phyloP scores from a whole-genome alignment of 2,888 invertebrate genomes.

The Ormyrus pomaceus region DNA sequence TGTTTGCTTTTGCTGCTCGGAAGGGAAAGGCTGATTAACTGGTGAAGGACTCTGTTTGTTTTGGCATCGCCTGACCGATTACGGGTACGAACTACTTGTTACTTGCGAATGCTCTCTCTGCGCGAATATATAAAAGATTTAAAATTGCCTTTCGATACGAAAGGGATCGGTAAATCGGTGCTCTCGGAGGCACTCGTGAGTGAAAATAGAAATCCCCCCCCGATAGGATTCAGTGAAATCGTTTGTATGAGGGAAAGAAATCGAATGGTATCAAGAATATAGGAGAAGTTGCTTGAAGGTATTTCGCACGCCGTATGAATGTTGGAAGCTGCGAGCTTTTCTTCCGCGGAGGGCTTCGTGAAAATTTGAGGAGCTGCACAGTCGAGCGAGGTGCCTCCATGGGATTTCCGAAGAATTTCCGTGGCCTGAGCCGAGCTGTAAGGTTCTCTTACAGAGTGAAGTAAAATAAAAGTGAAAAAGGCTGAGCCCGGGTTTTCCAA shows the following conservation, averaged over 20 bases:
- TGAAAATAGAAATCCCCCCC: too few relatives aligned
- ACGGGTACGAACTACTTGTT: slow-evolving; percentile 25
- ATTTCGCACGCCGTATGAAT: too few relatives aligned
- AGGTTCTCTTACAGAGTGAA: background rate
- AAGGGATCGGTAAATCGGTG: too few relatives aligned
- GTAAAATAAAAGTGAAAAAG: slow-evolving; percentile 13
- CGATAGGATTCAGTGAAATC: too few relatives aligned
- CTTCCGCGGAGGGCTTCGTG: background rate
- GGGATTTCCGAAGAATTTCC: slow-evolving; percentile 14
- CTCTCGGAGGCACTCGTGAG: too few relatives aligned
- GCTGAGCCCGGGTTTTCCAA: too few relatives aligned
- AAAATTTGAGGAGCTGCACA: slow-evolving; percentile 9
- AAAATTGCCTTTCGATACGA: too few relatives aligned
- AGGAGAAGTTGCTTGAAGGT: too few relatives aligned
- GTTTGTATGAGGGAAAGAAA: background rate
- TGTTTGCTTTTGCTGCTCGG: background rate
- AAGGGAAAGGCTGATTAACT: background rate
- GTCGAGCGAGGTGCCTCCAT: background rate
- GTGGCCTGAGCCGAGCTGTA: background rate
- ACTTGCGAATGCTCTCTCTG: background rate
- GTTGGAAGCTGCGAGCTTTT: too few relatives aligned
- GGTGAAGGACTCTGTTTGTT: background rate
- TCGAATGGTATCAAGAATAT: too few relatives aligned
- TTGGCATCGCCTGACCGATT: slow-evolving; percentile 22
- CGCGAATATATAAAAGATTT: too few relatives aligned